Percentiles rank a stretch among this genome's conserved stretches.
Conservation (phyloP, 1,140 invertebrate genomes). For the Chrysoperla carnea region DNA sequence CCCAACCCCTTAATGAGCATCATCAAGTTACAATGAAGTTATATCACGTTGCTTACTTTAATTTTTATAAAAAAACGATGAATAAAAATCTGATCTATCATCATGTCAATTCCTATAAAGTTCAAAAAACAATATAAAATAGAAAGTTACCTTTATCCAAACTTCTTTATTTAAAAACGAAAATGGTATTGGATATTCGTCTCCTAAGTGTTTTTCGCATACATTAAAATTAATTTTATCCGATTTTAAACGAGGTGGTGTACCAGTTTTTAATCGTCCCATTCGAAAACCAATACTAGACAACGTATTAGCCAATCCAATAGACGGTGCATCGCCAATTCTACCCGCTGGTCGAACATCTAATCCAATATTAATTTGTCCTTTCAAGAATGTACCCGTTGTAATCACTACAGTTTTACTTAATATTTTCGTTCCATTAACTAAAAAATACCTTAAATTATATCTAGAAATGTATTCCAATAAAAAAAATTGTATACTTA, state of each 20-base stretch:
- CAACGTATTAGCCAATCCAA: conserved; percentile 67
- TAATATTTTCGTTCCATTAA: conserved; percentile 38
- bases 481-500: conserved; percentile 24
- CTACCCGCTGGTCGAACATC: conserved; percentile 66
- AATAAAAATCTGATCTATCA: too few species aligned
- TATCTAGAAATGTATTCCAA: conserved; percentile 3
- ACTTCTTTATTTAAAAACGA: conserved; percentile 75
- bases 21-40: too few species aligned
- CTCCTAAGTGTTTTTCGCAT: conserved; percentile 34
- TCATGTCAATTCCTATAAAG: too few species aligned
- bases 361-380: conserved; percentile 74
- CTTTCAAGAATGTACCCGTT: conserved; percentile 86
- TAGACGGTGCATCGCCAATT: conserved; percentile 64
- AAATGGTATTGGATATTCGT: conserved; percentile 62
- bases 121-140: neutral
- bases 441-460: conserved; percentile 20
- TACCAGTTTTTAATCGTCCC: conserved; percentile 83
- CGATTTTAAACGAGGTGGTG: conserved; percentile 64
- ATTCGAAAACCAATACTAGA: conserved; percentile 52
- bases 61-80: too few species aligned
- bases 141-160: conserved; percentile 46
- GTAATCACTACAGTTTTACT: conserved; percentile 66
- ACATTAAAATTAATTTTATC: conserved; percentile 55
- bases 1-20: too few species aligned
- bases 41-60: too few species aligned